phyloP scores from a whole-genome alignment of 2,888 invertebrate genomes.

The Drosophila phalerata region DNA sequence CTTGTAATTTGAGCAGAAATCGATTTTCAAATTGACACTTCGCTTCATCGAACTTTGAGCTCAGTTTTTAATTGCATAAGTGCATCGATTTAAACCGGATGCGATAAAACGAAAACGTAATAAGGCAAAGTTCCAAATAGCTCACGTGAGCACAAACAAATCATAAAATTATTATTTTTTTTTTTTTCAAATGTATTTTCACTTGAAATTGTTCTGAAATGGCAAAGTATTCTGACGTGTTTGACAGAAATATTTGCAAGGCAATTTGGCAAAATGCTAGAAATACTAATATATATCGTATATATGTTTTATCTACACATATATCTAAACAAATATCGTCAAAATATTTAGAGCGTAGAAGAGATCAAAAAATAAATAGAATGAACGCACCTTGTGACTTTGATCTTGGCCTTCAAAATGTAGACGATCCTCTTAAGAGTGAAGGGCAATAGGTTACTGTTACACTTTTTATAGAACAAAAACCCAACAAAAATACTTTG shows the following conservation, averaged over 20 bases:
- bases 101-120: slow-evolving; percentile 24
- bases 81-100: slow-evolving; percentile 14
- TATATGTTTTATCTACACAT: neutral
- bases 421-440: slow-evolving; percentile 17
- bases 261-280: slow-evolving; percentile 37
- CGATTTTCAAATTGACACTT: slow-evolving; percentile 20
- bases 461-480: neutral
- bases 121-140: slow-evolving; percentile 46
- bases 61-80: slow-evolving; percentile 29
- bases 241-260: slow-evolving; percentile 28
- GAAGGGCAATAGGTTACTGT: slow-evolving; percentile 6
- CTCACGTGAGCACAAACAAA: slow-evolving; percentile 61
- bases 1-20: slow-evolving; percentile 32
- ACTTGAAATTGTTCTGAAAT: slow-evolving; percentile 26
- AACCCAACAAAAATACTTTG: neutral
- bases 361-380: slow-evolving; percentile 16
- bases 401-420: slow-evolving; percentile 77
- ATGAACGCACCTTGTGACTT: slow-evolving; percentile 65
- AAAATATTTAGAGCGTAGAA: slow-evolving; percentile 38
- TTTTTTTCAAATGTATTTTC: slow-evolving; percentile 25
- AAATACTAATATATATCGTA: slow-evolving; percentile 13
- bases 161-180: neutral
- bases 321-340: neutral
- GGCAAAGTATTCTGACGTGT: slow-evolving; percentile 40
- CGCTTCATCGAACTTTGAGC: slow-evolving; percentile 35